Base-by-base conservation (phyloP, 2,113 vertebrate species). In the Amphilophus citrinellus region DNA sequence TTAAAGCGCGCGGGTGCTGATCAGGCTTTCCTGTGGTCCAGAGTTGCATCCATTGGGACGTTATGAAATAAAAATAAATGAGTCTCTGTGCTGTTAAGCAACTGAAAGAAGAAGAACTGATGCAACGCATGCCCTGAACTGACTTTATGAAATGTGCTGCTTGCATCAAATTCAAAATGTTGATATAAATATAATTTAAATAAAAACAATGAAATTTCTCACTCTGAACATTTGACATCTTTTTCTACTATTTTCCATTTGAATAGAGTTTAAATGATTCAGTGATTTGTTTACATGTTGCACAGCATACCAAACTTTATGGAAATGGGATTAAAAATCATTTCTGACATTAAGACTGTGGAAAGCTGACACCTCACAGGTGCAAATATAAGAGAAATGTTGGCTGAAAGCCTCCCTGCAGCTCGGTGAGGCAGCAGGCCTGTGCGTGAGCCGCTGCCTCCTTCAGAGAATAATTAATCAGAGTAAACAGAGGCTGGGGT, bases 381-480 rank as follows among this genome's bases (percentile, higher is more conserved):
- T 59, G 71, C 27, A 59, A 27, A 60, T 27, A 11, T 60, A 27
- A 60, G 22, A 18, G 17, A 53, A 53, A 73, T 32, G 44, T 13
- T 39, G 53, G 60, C 59, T 47, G 1, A 32, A 63, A 37, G 61
- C 77, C 77, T 65, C 44, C 47, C 3, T 80, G 53, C 35, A 30
- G 35, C 32, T 53, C 39, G 14, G 35, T 20, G 63, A 68, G 53
- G 61, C 61, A 10, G 79, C 53, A n/a, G 63, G 57, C 18, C 8
- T 2, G 47, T 75, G 17, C 17, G 58, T 56, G 75, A 80, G 68
- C 47, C 10, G 53, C 75, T 15, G 61, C 78, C 27, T 39, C 24
- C 44, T 57, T 53, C 61, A 71, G 71, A 84, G 22, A 83, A 78
- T 76, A 65, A 84, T 84, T 88, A 88, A 88, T 81, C 73, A 53